phyloP scores from a whole-genome alignment of 92 coral and sea anemone genomes.

The Scolanthus callimorphus region DNA sequence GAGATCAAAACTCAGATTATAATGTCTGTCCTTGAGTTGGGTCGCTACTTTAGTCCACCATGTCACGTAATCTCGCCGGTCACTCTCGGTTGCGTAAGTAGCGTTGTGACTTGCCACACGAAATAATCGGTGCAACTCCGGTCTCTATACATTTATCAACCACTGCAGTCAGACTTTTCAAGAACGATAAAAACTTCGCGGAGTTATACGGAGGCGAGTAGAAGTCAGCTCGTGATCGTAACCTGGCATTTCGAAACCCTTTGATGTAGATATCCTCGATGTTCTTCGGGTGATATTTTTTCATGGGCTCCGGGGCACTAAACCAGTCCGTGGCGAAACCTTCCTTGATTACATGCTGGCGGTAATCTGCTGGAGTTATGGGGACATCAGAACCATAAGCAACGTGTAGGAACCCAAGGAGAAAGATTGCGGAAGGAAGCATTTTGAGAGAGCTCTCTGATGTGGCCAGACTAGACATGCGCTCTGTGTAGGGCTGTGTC shows the following conservation, averaged over 20 bases:
- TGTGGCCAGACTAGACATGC: no score
- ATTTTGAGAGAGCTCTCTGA: no score
- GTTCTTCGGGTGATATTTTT: conserved; percentile 41
- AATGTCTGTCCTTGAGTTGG: no score
- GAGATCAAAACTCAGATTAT: conserved; percentile 67
- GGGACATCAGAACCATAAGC: no score
- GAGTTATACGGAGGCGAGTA: conserved; percentile 28
- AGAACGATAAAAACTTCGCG: conserved; percentile 11
- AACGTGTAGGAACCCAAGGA: no score
- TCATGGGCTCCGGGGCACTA: conserved; percentile 19
- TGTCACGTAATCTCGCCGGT: no score
- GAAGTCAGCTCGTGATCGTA: conserved; percentile 50
- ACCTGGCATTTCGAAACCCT: conserved; percentile 57
- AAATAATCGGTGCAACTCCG: conserved; percentile 19
- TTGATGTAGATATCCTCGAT: conserved; percentile 34
- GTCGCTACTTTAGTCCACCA: no score
- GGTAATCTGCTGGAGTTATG: conserved; percentile 37
- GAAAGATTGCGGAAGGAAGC: no score
- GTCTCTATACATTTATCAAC: conserved; percentile 16
- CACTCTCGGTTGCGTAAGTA: conserved; percentile 11
- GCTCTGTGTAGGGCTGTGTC: no score
- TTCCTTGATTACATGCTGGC: conserved; percentile 21
- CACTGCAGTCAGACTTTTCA: conserved; percentile 1
- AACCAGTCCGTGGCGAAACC: conserved; percentile 69
- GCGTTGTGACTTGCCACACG: conserved; percentile 28